Evolutionary conservation across 2,113 vertebrate genomes (phyloP), one percentile per base, ranked within the genome.

Genomic region (Tringa solitaria): DNA sequence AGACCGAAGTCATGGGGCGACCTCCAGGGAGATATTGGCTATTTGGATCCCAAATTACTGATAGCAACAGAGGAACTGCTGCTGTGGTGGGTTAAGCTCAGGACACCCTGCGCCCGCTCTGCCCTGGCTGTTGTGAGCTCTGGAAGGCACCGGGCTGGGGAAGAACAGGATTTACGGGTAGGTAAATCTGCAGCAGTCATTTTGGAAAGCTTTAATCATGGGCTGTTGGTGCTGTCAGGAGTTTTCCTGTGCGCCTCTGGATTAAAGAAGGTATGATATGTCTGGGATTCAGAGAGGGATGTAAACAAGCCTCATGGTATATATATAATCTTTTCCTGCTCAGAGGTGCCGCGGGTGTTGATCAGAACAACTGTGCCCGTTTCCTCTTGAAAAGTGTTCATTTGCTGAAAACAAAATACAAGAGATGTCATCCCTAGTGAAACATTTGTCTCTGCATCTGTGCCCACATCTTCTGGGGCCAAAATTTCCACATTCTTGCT

Each of bases 171-270:
- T 94, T 83, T 80, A 85, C 39, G 5, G 73, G 91, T 87, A 77
- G 93, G 83, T 67, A 60, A 88, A 88, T 64, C 75, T 88, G 85
- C 83, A 93, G 73, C 76, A 48, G 5, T 57, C 54, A 2, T 65
- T 80, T 53, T 69, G 80, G 76, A 87, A 72, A 95, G 96, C 86
- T 96, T 93, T 96, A 80, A 94, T 90, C 83, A 81, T 28, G 78
- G 61, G 43, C 54, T 82, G 1, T 6, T 67, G 78, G 20, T 53
- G 35, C 65, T 93, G 84, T 92, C 83, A 84, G 75, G 92, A 90
- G 77, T 35, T 94, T 91, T 28, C 80, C 51, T 84, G 90, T 56
- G 67, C 9, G 11, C 73, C 79, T 89, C 2, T 64, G 75, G 87
- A 81, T 95, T 93, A 95, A 89, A 77, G 86, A 80, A 74, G 1